A percentile compares a stretch with the other conserved stretches of the same genome.
Evolutionary conservation across 2,888 invertebrate species (phyloP).

Genomic region (Drosophila picticornis): DNA sequence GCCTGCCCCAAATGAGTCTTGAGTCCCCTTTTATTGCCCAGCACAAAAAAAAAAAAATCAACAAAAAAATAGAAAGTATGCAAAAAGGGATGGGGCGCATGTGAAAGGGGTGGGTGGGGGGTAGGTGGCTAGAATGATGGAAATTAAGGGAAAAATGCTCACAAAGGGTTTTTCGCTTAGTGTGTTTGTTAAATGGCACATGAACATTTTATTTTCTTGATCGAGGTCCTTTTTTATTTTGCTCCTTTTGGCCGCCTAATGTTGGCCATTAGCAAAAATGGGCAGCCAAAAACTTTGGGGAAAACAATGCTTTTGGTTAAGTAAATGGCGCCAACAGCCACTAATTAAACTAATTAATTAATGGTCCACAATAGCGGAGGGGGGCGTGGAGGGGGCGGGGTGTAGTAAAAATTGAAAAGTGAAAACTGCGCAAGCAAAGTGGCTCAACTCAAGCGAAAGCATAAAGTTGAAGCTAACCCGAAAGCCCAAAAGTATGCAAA

Average conservation of each 20-base stretch:
- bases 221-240: slow-evolving; percentile 61
- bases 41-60: slow-evolving; percentile 23
- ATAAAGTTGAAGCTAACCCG: slow-evolving; percentile 2
- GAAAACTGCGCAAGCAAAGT: slow-evolving; percentile 29
- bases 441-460: slow-evolving; percentile 54
- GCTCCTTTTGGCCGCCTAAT: slow-evolving; percentile 32
- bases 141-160: slow-evolving; percentile 74
- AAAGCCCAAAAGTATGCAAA: slow-evolving; percentile 46
- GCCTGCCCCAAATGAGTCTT: slow-evolving; percentile 61
- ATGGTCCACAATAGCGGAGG: neutral
- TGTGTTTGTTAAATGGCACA: slow-evolving; percentile 77
- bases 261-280: slow-evolving; percentile 63
- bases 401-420: slow-evolving; percentile 19
- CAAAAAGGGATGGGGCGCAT: slow-evolving; percentile 54
- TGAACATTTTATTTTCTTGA: slow-evolving; percentile 59
- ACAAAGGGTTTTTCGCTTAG: slow-evolving; percentile 70
- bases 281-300: slow-evolving; percentile 46
- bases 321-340: slow-evolving; percentile 48
- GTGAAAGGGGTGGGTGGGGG: neutral
- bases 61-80: slow-evolving; percentile 38
- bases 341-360: slow-evolving; percentile 73
- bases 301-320: slow-evolving; percentile 56
- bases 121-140: slow-evolving; percentile 29
- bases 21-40: slow-evolving; percentile 71
- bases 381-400: neutral